A percentile compares a stretch with the other conserved stretches of the same genome.
Conservation (phyloP, 2,797 vertebrate species). For the Triplophysa yarkandensis region DNA sequence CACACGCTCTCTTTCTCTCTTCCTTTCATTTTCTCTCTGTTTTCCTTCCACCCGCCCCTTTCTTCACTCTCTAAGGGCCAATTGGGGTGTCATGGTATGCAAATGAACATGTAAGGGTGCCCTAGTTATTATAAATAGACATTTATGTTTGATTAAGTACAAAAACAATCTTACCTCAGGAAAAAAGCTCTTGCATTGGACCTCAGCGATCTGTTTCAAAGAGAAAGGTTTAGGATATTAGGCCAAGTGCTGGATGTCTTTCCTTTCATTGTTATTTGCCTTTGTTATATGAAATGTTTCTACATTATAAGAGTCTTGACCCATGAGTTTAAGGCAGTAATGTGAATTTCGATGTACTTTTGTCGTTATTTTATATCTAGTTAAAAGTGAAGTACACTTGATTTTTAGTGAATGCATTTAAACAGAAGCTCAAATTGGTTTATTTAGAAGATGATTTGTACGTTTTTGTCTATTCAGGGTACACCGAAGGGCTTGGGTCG, state of each 20-base stretch:
- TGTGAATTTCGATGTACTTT: constrained; percentile 7
- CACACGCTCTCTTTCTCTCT: background rate
- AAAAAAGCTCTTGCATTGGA: constrained; percentile 39
- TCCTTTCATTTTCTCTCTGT: constrained; percentile 30
- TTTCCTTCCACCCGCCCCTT: constrained; percentile 23
- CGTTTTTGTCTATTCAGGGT: background rate
- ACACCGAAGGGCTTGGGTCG: background rate
- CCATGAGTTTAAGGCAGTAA: constrained; percentile 29
- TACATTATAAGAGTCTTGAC: constrained; percentile 38
- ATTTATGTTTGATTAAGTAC: constrained; percentile 62
- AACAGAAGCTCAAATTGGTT: background rate
- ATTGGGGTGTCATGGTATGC: constrained; percentile 65
- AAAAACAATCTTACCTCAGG: constrained; percentile 60
- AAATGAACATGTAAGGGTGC: constrained; percentile 66
- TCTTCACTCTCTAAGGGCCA: constrained; percentile 63
- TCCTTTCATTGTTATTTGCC: constrained; percentile 24
- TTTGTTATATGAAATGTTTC: constrained; percentile 30
- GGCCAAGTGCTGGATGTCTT: constrained; percentile 20
- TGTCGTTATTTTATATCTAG: background rate
- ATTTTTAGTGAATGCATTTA: constrained; percentile 12
- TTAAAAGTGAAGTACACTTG: constrained; percentile 28
- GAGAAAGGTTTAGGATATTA: constrained; percentile 39
- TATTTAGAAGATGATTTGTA: constrained; percentile 1
- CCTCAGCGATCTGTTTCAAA: constrained; percentile 43
- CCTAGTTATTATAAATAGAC: constrained; percentile 75